These are phyloP conservation scores for Pelobates fuscus DNA, from an alignment of 2,113 vertebrate genomes.

Conservation along the genomic window DNA sequence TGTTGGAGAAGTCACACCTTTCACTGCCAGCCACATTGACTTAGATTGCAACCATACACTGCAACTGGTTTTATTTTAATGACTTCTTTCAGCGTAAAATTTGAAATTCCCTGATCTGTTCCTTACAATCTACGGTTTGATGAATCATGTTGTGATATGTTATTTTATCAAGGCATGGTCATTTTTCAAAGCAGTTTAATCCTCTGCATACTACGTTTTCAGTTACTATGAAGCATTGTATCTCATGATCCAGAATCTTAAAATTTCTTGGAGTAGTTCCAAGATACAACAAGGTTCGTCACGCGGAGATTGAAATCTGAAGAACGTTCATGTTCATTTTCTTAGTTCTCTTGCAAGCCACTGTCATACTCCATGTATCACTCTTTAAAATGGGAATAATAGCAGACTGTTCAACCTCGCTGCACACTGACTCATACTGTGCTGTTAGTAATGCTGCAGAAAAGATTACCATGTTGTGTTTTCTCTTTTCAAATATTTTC, in stretches of 20 bases:
- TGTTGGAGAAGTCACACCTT: no score
- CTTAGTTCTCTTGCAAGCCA: slow-evolving; percentile 5
- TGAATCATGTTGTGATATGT: no score
- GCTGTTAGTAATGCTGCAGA: slow-evolving; percentile 4
- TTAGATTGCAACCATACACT: no score
- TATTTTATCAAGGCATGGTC: neutral
- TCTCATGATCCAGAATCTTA: neutral
- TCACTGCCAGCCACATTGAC: no score
- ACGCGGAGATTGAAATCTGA: slow-evolving; percentile 18
- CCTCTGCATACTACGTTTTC: neutral
- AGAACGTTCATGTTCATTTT: slow-evolving; percentile 33
- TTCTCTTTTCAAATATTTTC: slow-evolving; percentile 13
- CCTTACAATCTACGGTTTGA: no score
- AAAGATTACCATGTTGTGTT: neutral
- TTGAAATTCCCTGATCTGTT: no score
- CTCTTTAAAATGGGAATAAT: slow-evolving; percentile 44
- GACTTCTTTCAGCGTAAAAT: no score
- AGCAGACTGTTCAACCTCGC: slow-evolving; percentile 31
- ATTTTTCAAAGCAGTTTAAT: slow-evolving; percentile 14
- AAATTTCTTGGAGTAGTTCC: slow-evolving; percentile 6
- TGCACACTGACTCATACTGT: slow-evolving; percentile 23
- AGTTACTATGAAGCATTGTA: neutral
- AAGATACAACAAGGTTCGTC: slow-evolving; percentile 31
- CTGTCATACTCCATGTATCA: slow-evolving; percentile 37
- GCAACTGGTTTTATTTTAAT: no score